Evolutionary conservation across 2,888 invertebrate genomes (phyloP), one percentile per base, ranked within the genome.

Genomic region (Dasypogon diadema): DNA sequence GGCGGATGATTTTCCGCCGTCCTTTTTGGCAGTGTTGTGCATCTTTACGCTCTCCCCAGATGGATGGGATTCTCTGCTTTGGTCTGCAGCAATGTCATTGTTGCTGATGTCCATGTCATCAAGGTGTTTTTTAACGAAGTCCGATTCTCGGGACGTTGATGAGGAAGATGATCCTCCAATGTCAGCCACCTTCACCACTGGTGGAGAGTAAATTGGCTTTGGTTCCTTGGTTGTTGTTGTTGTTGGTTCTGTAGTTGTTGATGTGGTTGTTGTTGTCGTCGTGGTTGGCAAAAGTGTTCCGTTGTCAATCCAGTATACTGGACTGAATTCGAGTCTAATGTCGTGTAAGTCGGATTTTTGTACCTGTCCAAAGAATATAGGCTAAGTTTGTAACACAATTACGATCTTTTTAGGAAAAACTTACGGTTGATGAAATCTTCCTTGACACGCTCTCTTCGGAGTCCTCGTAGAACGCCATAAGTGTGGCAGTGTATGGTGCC

Each of bases 221-320:
- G 86, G 85, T 34, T 90, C 89, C 60, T 88, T 88, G 21, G 87
- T 87, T 58, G 88, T 88, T 26, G 87, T 84, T 63, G 88, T 88
- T 3, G 89, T 88, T 10, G 87, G 84, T 74, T 86, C 85, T 37
- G 89, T 87, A 5, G 89, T 89, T 1, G 89, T 89, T 5, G 89
- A 88, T 12, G 89, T 89, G 2, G 91, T 90, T 2, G 89, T 89
- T 3, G 90, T 90, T 0, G 90, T 90, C 0, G 90, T 90, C 1
- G 89, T 94, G 10, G 93, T 94, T 1, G 95, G 95, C 18, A 95
- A 93, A 48, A 92, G 85, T 14, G 90, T 92, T 80, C 92, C 90
- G 84, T 95, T 95, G 70, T 89, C 88, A 55, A 93, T 84, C 85
- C 90, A 95, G 84, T 93, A 96, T 60, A 92, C 89, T 26, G 91